These are phyloP conservation scores for Phrynosoma platyrhinos DNA, from an alignment of 2,113 vertebrate species.

Conservation along the genomic window DNA sequence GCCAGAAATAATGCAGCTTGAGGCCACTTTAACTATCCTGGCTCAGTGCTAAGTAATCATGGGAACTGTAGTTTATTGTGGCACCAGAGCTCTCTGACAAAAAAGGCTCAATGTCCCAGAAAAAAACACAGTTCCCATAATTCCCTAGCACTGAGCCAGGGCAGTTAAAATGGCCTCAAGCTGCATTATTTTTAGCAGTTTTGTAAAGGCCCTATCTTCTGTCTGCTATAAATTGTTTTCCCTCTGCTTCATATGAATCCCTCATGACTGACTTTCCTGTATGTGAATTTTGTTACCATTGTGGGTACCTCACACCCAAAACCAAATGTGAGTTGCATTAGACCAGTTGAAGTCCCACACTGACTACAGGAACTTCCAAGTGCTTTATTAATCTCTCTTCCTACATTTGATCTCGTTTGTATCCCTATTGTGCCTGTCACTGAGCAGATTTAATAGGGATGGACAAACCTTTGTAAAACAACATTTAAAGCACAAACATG, in stretches of 20 bases:
- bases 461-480: neutral
- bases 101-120: no score
- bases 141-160: no score
- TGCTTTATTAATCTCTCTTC: neutral
- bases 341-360: neutral
- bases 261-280: neutral
- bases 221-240: no score
- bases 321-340: neutral
- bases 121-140: no score
- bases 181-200: no score
- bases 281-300: neutral
- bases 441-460: neutral
- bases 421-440: neutral
- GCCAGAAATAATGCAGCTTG: no score
- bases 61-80: no score
- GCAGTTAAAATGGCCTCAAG: no score
- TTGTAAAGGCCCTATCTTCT: no score
- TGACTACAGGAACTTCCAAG: neutral
- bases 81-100: no score
- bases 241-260: neutral
- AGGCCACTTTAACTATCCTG: no score
- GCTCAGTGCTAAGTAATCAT: no score
- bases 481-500: neutral
- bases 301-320: neutral
- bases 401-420: neutral